These are phyloP conservation scores for Corydoras sp. DNA, from an alignment of 2,113 vertebrate species.

Conservation along the genomic window DNA sequence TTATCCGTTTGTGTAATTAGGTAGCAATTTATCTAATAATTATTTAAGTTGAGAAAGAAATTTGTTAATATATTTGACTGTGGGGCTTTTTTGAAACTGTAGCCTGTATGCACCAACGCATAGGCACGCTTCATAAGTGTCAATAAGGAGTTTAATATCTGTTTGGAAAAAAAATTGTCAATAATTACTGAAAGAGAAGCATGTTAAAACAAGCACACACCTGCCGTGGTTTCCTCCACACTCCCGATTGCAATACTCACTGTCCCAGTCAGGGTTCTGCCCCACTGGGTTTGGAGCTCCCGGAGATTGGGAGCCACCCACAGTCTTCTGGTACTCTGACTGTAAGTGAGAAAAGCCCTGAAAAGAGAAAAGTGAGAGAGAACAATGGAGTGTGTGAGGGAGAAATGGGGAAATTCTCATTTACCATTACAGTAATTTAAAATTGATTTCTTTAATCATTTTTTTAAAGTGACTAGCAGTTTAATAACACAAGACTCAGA, in stretches of 20 bases:
- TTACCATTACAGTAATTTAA: constrained; percentile 3
- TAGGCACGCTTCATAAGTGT: not conserved
- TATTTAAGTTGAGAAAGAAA: too few species aligned
- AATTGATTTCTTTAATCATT: constrained; percentile 12
- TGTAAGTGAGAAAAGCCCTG: constrained; percentile 92
- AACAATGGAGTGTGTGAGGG: not conserved
- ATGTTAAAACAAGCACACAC: constrained; percentile 50
- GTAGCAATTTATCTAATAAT: too few species aligned
- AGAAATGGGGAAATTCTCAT: constrained; percentile 9
- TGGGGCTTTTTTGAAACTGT: too few species aligned
- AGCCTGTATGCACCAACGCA: too few species aligned
- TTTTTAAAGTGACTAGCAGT: constrained; percentile 22
- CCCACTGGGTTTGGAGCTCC: constrained; percentile 77
- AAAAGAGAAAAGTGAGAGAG: not conserved
- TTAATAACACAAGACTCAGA: constrained; percentile 11
- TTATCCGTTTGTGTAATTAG: too few species aligned
- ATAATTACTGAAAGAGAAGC: not conserved
- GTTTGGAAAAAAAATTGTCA: not conserved
- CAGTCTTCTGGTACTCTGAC: constrained; percentile 86
- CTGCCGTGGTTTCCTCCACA: constrained; percentile 94
- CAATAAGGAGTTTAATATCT: not conserved
- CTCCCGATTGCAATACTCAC: constrained; percentile 88
- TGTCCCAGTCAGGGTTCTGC: constrained; percentile 87
- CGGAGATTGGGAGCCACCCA: constrained; percentile 86
- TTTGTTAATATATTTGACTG: too few species aligned